Evolutionary conservation across 2,888 invertebrate genomes (phyloP).

Genomic region (Xanthia icteritia): DNA sequence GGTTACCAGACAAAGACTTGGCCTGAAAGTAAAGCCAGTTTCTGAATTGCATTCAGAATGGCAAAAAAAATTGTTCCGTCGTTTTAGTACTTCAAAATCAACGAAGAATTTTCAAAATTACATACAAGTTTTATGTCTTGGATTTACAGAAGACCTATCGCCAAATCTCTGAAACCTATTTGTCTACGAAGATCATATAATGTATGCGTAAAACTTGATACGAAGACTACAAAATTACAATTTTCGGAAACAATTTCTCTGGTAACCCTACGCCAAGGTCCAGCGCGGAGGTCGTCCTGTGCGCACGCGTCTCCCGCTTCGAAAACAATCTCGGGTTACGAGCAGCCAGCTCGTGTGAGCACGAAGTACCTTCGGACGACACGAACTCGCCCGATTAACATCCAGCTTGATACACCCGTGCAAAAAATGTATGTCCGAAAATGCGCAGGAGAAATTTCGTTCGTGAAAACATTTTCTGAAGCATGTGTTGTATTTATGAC

Average conservation of each 20-base stretch:
- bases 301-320: slow-evolving; percentile 83
- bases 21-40: slow-evolving; percentile 18
- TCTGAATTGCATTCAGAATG: slow-evolving; percentile 3
- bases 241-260: slow-evolving; percentile 46
- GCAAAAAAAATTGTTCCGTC: not conserved
- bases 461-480: slow-evolving; percentile 49
- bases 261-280: slow-evolving; percentile 81
- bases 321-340: slow-evolving; percentile 87
- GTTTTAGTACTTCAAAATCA: not conserved
- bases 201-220: not conserved
- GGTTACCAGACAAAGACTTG: slow-evolving; percentile 59
- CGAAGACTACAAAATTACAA: not conserved
- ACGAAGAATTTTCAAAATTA: not conserved
- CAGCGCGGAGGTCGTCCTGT: slow-evolving; percentile 83
- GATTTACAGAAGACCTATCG: not conserved
- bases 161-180: not conserved
- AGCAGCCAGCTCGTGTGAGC: slow-evolving; percentile 72
- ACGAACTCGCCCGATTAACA: slow-evolving; percentile 67
- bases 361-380: slow-evolving; percentile 67
- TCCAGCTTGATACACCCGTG: slow-evolving; percentile 66
- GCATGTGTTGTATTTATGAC: slow-evolving; percentile 26
- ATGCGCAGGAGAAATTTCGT: slow-evolving; percentile 37
- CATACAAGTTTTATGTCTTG: not conserved
- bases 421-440: slow-evolving; percentile 60
- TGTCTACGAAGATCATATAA: not conserved